phyloP scores from a whole-genome alignment of 2,888 invertebrate genomes.

The Apamea crenata region DNA sequence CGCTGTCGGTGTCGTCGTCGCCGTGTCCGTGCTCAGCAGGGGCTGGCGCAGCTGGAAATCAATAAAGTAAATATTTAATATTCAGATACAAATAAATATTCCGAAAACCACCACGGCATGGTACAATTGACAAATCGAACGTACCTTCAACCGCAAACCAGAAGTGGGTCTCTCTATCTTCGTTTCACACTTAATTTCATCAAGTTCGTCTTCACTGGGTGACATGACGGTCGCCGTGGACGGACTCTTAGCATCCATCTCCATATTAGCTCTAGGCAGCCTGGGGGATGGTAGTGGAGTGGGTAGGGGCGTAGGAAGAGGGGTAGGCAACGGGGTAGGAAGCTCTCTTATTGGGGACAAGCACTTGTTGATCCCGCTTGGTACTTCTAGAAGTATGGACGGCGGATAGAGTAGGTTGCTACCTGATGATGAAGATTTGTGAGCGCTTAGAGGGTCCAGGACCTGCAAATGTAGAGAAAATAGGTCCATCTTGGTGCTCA shows the following conservation, averaged over 20 bases:
- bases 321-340: slow-evolving; percentile 93
- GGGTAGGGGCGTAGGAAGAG: slow-evolving; percentile 91
- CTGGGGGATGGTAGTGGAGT: slow-evolving; percentile 91
- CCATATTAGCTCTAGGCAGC: slow-evolving; percentile 84
- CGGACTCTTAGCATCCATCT: slow-evolving; percentile 78
- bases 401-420: slow-evolving; percentile 93
- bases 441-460: slow-evolving; percentile 92
- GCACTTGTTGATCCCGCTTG: slow-evolving; percentile 93
- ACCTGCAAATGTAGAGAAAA: slow-evolving; percentile 82
- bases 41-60: slow-evolving; percentile 90
- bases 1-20: slow-evolving; percentile 81
- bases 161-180: slow-evolving; percentile 80
- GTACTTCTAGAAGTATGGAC: slow-evolving; percentile 94
- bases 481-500: slow-evolving; percentile 42
- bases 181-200: slow-evolving; percentile 82
- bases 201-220: slow-evolving; percentile 86
- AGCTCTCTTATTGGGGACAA: slow-evolving; percentile 95
- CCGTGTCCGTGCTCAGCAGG: slow-evolving; percentile 82
- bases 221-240: slow-evolving; percentile 78
- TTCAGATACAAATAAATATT: not conserved
- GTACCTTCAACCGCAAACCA: slow-evolving; percentile 83
- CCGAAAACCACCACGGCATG: not conserved
- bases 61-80: slow-evolving; percentile 10
- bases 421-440: slow-evolving; percentile 90
- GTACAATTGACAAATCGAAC: slow-evolving; percentile 12